These are phyloP conservation scores for Oegoconia quadripuncta DNA, from an alignment of 2,888 invertebrate species.

Conservation along the genomic window DNA sequence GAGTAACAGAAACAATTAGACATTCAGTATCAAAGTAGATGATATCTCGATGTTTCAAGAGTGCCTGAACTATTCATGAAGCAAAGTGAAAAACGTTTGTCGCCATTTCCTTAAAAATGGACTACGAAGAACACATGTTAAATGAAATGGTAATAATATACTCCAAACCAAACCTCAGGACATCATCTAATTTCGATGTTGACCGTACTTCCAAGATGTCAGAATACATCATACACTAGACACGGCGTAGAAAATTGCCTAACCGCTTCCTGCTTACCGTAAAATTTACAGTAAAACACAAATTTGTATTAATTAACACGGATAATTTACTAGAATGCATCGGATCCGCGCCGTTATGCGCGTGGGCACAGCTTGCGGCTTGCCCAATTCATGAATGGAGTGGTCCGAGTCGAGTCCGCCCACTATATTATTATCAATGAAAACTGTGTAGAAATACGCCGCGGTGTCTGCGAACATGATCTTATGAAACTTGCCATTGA, in stretches of 20 bases:
- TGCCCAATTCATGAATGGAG: conserved; percentile 75
- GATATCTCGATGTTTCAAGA: too few species aligned
- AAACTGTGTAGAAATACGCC: conserved; percentile 61
- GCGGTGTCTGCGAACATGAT: conserved; percentile 50
- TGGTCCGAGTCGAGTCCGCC: conserved; percentile 58
- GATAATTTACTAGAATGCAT: conserved; percentile 55
- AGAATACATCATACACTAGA: conserved; percentile 1
- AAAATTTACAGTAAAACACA: conserved; percentile 50
- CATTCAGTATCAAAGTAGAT: too few species aligned
- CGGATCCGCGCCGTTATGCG: conserved; percentile 54
- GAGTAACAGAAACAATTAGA: too few species aligned
- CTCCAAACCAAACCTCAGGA: too few species aligned
- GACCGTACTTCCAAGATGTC: too few species aligned
- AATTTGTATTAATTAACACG: conserved; percentile 65
- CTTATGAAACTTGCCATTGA: conserved; percentile 60
- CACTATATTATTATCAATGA: conserved; percentile 62
- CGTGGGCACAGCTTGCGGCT: conserved; percentile 50
- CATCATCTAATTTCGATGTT: too few species aligned
- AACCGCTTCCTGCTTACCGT: conserved; percentile 46
- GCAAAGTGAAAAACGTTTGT: too few species aligned
- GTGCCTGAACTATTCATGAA: too few species aligned
- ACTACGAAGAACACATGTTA: too few species aligned
- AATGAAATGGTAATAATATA: too few species aligned
- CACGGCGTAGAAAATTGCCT: conserved; percentile 32
- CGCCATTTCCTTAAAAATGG: too few species aligned